These are phyloP conservation scores for Megalopta genalis DNA, from an alignment of 1,140 invertebrate genomes.

Conservation along the genomic window DNA sequence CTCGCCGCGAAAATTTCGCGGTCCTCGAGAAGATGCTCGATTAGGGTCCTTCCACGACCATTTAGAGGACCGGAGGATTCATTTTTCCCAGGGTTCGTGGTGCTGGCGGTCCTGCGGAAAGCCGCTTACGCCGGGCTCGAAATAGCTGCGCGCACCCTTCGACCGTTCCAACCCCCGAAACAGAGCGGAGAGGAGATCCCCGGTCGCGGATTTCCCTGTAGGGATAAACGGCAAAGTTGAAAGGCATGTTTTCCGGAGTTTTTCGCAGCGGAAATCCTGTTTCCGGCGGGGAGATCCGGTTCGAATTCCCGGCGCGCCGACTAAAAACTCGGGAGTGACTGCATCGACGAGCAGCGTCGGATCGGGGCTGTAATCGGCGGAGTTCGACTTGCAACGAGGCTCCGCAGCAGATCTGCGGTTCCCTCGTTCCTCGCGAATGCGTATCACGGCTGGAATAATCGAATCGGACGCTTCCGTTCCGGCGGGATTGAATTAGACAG, in stretches of 20 bases:
- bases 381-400: too few species aligned
- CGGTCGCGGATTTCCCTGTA: conserved; percentile 17
- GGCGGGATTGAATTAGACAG: conserved; percentile 44
- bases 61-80: background rate
- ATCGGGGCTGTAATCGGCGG: too few species aligned
- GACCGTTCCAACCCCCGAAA: background rate
- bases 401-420: too few species aligned
- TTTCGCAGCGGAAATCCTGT: background rate
- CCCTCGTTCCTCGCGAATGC: background rate
- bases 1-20: too few species aligned
- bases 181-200: too few species aligned
- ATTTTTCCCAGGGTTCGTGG: background rate
- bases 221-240: conserved; percentile 41
- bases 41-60: background rate
- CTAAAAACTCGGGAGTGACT: background rate
- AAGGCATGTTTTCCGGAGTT: conserved; percentile 31
- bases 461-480: conserved; percentile 25
- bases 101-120: conserved; percentile 27
- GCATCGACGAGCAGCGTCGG: background rate
- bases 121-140: conserved; percentile 24
- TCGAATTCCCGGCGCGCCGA: background rate
- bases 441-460: conserved; percentile 35
- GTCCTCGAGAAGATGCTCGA: background rate
- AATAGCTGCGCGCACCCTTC: background rate
- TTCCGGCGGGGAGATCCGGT: background rate